These are phyloP conservation scores for Ceryle rudis DNA, from an alignment of 2,797 vertebrate species.

Conservation along the genomic window DNA sequence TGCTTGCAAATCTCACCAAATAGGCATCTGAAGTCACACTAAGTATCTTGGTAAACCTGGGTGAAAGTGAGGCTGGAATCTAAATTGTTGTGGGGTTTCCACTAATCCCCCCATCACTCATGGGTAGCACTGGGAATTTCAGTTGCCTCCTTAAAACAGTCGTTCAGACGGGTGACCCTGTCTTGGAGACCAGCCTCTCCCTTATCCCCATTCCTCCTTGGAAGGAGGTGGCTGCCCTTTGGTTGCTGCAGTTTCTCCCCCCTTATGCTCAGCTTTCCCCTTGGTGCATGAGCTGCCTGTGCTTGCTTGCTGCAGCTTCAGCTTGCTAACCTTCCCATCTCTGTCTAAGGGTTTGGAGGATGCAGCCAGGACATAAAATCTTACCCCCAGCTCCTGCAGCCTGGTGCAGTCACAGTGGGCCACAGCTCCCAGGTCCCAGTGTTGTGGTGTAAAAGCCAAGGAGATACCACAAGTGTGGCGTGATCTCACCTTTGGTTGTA, in stretches of 20 bases:
- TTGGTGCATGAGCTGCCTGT: neutral
- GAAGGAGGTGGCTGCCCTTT: neutral
- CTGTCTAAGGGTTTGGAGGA: neutral
- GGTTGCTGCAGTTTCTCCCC: neutral
- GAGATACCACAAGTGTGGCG: neutral
- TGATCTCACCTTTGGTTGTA: neutral
- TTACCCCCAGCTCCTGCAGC: neutral
- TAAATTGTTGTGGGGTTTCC: neutral
- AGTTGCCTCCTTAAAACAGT: neutral
- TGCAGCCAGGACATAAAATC: neutral
- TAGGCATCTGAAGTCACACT: no score
- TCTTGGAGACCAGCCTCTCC: neutral
- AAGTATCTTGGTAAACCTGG: neutral
- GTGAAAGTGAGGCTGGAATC: neutral
- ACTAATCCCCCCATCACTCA: neutral
- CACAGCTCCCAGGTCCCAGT: fast-evolving
- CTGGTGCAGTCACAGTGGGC: neutral
- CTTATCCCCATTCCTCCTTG: fast-evolving
- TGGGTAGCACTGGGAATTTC: neutral
- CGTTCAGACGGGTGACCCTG: neutral
- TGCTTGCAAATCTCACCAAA: neutral
- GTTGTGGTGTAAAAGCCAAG: neutral
- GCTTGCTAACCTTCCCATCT: neutral
- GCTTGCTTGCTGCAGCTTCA: neutral
- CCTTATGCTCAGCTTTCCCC: neutral